These are phyloP conservation scores for Pristionchus fissidentatus DNA, from an alignment of 2,888 invertebrate genomes.

Conservation along the genomic window DNA sequence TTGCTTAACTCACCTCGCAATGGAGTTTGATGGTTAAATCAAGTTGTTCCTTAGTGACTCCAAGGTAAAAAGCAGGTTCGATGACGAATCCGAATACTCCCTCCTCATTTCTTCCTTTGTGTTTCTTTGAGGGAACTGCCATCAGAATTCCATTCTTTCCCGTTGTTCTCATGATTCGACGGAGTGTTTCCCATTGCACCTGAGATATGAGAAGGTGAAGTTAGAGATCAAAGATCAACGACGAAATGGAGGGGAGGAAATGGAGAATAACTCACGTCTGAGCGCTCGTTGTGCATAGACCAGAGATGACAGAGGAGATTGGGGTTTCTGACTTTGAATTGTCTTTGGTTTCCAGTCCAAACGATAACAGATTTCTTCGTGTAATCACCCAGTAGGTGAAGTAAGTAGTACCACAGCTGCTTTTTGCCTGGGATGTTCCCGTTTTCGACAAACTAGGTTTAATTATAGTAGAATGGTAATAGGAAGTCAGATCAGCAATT, in stretches of 20 bases:
- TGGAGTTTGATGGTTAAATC: background rate
- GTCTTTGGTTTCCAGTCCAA: constrained; percentile 6
- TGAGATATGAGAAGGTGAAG: background rate
- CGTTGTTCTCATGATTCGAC: background rate
- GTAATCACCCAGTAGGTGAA: background rate
- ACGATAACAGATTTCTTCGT: background rate
- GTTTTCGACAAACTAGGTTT: no score
- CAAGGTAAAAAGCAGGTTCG: background rate
- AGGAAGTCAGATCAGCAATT: no score
- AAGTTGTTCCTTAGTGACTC: background rate
- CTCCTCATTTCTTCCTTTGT: background rate
- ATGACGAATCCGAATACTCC: background rate
- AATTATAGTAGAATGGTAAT: no score
- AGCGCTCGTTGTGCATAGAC: background rate
- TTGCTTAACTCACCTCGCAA: background rate
- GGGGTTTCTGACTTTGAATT: background rate
- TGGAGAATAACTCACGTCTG: background rate
- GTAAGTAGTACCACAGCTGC: background rate
- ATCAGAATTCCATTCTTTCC: background rate
- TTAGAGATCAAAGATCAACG: no score
- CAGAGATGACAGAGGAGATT: background rate
- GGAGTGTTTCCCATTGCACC: background rate
- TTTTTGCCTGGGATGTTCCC: background rate
- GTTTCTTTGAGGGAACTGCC: constrained; percentile 11
- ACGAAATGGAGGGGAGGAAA: background rate